Conservation (phyloP, 2,888 invertebrate genomes). For the Alloplasta piceator region DNA sequence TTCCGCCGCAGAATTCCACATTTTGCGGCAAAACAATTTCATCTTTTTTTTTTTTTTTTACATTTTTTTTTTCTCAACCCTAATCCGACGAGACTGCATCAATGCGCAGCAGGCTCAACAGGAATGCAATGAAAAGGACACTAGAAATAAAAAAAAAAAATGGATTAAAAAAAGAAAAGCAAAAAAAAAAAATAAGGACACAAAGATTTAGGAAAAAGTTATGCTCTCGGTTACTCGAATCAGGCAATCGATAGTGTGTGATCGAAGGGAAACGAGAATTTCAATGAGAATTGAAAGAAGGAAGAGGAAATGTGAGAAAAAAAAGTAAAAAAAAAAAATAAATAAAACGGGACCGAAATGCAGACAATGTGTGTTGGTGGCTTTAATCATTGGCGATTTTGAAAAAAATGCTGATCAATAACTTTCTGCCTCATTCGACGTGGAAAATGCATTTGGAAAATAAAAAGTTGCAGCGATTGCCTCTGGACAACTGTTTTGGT, state of each 20-base stretch:
- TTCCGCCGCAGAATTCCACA: slow-evolving; percentile 17
- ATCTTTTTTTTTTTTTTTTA: slow-evolving; percentile 4
- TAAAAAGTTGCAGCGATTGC: slow-evolving; percentile 32
- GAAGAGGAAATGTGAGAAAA: slow-evolving; percentile 14
- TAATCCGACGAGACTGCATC: slow-evolving; percentile 18
- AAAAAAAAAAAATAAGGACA: slow-evolving; percentile 10
- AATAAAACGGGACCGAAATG: slow-evolving; percentile 80
- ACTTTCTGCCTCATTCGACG: slow-evolving; percentile 38
- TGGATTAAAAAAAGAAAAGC: neutral
- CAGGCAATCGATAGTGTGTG: slow-evolving; percentile 33
- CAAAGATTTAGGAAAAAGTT: slow-evolving; percentile 36
- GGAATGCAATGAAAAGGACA: slow-evolving; percentile 34
- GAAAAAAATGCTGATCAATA: slow-evolving; percentile 8
- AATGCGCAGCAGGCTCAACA: slow-evolving; percentile 15
- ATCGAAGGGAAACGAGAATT: slow-evolving; percentile 23
- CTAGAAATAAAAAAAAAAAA: slow-evolving; percentile 3
- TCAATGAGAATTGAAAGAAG: slow-evolving; percentile 14
- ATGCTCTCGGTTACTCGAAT: slow-evolving; percentile 48
- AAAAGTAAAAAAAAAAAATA: slow-evolving; percentile 31
- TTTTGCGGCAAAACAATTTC: neutral
- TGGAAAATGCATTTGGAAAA: slow-evolving; percentile 22
- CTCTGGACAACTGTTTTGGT: slow-evolving; percentile 51
- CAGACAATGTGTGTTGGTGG: slow-evolving; percentile 88
- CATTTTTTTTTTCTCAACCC: slow-evolving; percentile 21
- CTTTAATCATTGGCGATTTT: slow-evolving; percentile 76